phyloP scores from a whole-genome alignment of 1,140 invertebrate genomes.

The Drosophila melanogaster region Release_6_plus_ISO1_MT NT_037436.4:15897001-15897500 shows the following conservation, averaged over 20 bases:
- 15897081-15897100: background rate
- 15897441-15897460: slow-evolving; percentile 8
- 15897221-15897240: slow-evolving; percentile 52
- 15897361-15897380: slow-evolving; percentile 62
- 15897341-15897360: slow-evolving; percentile 14
- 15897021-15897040: slow-evolving; percentile 2
- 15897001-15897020: slow-evolving; percentile 48
- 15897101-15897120: slow-evolving; percentile 58
- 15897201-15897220: slow-evolving; percentile 20
- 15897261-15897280: slow-evolving; percentile 18
- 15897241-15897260: slow-evolving; percentile 27
- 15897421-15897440: slow-evolving; percentile 18
- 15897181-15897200: background rate
- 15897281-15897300: slow-evolving; percentile 50
- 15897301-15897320: slow-evolving; percentile 82
- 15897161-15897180: slow-evolving; percentile 17
- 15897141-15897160: slow-evolving; percentile 51
- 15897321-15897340: slow-evolving; percentile 56
- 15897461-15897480: slow-evolving; percentile 54
- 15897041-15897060: slow-evolving; percentile 4
- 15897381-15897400: slow-evolving; percentile 74
- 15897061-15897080: background rate
- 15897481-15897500: slow-evolving; percentile 56
- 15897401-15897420: slow-evolving; percentile 64
- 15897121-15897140: slow-evolving; percentile 64